Evolutionary conservation across 2,113 vertebrate genomes (phyloP).

Genomic region (Seriola rivoliana): DNA sequence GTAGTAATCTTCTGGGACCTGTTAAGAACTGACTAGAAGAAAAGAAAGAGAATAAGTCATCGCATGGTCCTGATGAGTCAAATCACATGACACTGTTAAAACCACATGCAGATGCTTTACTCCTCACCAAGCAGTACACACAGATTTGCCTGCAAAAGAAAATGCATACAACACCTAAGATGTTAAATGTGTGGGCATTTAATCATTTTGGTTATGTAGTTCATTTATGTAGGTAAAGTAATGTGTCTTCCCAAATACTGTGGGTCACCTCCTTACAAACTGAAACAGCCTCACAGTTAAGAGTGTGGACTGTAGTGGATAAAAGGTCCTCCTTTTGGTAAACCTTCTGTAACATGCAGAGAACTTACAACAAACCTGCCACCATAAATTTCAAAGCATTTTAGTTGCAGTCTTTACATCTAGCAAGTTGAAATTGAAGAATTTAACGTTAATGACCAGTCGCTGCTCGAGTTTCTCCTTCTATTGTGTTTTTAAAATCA

Average conservation of each 20-base stretch:
- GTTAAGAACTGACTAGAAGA: not conserved
- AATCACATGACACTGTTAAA: not conserved
- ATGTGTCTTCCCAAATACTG: not conserved
- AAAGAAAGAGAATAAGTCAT: not conserved
- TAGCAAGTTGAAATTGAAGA: not conserved
- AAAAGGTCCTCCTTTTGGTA: not conserved
- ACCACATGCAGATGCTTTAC: not conserved
- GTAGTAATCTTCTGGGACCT: not conserved
- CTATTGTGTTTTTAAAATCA: not conserved
- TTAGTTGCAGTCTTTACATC: not conserved
- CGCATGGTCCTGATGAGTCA: not conserved
- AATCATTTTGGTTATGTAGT: constrained; percentile 5
- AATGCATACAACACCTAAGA: not conserved
- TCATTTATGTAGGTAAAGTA: not conserved
- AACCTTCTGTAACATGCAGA: not conserved
- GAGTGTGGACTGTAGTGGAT: too few relatives aligned
- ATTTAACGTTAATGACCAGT: not conserved
- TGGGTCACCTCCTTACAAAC: not conserved
- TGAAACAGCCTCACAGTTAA: not conserved
- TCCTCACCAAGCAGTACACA: not conserved
- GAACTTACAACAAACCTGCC: not conserved
- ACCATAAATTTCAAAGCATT: not conserved
- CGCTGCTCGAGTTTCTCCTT: not conserved
- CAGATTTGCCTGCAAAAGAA: constrained; percentile 3
- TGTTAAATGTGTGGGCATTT: not conserved